Evolutionary conservation across 2,888 invertebrate genomes (phyloP).

Genomic region (Julus scanicus): DNA sequence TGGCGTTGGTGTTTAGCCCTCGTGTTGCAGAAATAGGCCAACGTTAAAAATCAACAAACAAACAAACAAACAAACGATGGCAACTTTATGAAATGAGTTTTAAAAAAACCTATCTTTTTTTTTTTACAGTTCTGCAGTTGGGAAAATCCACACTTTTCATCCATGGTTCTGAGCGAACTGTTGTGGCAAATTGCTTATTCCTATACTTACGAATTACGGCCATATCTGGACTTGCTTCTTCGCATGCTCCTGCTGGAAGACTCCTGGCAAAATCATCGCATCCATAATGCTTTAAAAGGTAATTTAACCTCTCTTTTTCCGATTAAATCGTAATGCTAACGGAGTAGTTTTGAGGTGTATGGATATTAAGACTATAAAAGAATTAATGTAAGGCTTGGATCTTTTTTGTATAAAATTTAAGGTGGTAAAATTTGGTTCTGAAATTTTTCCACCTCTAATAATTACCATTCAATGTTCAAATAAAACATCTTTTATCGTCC

Average conservation of each 20-base stretch:
- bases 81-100: constrained; percentile 35
- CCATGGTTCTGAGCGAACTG: constrained; percentile 86
- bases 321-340: background rate
- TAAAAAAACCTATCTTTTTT: background rate
- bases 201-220: constrained; percentile 92
- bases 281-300: constrained; percentile 93
- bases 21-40: too few relatives aligned
- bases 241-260: constrained; percentile 91
- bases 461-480: too few relatives aligned
- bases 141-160: constrained; percentile 96
- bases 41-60: too few relatives aligned
- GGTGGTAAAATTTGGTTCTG: too few relatives aligned
- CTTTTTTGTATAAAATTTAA: background rate
- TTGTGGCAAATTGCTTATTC: constrained; percentile 89
- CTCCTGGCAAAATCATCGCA: constrained; percentile 94
- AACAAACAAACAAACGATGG: too few relatives aligned
- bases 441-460: background rate
- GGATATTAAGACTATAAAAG: background rate
- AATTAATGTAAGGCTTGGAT: too few relatives aligned
- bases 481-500: background rate
- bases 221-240: constrained; percentile 88
- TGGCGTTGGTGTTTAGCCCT: too few relatives aligned
- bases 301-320: constrained; percentile 59
- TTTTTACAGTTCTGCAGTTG: constrained; percentile 87
- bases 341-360: background rate